Evolutionary conservation across 2,797 vertebrate species (phyloP).

Genomic region (Sardinella longiceps): DNA sequence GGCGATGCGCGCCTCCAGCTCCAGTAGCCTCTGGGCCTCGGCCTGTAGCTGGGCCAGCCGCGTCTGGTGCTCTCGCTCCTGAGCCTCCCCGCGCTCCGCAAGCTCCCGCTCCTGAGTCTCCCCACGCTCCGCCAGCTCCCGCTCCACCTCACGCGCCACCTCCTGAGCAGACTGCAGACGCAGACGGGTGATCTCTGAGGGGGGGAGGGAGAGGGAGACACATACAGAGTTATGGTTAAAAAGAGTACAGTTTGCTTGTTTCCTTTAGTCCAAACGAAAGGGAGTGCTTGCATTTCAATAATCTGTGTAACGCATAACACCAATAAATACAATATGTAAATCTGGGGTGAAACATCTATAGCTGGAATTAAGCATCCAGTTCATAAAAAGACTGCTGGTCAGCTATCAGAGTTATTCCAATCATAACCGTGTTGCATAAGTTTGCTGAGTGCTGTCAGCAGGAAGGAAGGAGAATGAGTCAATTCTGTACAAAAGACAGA

Average conservation of each 20-base stretch:
- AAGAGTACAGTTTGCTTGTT: not conserved
- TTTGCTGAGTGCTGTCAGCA: too few species aligned
- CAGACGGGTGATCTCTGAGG: constrained; percentile 75
- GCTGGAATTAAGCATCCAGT: too few species aligned
- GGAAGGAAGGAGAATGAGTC: too few species aligned
- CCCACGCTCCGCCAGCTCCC: constrained; percentile 71
- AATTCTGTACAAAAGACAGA: too few species aligned
- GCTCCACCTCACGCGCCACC: constrained; percentile 70
- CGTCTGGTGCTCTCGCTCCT: constrained; percentile 73
- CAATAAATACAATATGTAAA: not conserved
- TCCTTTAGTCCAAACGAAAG: not conserved
- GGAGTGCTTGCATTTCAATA: not conserved
- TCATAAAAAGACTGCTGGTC: too few species aligned
- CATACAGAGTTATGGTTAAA: not conserved
- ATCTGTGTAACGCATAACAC: not conserved
- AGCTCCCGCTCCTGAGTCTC: constrained; percentile 70
- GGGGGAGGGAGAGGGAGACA: not conserved
- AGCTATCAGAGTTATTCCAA: too few species aligned
- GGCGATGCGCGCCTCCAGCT: constrained; percentile 71
- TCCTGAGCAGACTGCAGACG: constrained; percentile 66
- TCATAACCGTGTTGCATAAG: too few species aligned
- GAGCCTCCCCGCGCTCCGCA: constrained; percentile 56
- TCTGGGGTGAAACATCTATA: too few species aligned
- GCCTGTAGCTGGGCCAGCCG: constrained; percentile 56
- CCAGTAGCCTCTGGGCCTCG: constrained; percentile 63